Conservation (phyloP, 2,113 vertebrate species). For the Noturus placidus region DNA sequence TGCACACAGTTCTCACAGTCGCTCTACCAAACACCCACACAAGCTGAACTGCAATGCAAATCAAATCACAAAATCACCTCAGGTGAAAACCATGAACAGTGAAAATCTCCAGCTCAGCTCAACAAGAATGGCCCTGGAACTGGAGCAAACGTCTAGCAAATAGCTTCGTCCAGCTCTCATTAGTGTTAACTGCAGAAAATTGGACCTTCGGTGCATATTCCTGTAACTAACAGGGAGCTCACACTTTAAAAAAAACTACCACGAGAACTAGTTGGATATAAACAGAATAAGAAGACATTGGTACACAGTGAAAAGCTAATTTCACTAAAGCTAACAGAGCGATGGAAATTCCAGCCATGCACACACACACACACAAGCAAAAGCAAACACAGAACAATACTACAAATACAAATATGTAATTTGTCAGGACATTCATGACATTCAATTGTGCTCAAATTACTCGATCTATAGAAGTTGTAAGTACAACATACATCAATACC, state of each 20-base stretch:
- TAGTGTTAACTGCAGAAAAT: conserved; percentile 5
- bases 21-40: conserved; percentile 14
- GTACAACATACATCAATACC: background rate
- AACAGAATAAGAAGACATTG: conserved; percentile 1
- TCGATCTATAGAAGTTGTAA: background rate
- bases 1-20: background rate
- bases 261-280: background rate
- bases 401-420: background rate
- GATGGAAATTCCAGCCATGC: background rate
- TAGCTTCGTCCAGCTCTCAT: background rate
- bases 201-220: background rate
- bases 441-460: background rate
- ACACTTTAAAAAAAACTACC: background rate
- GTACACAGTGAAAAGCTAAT: background rate
- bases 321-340: background rate
- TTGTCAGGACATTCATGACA: background rate
- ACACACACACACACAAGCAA: background rate
- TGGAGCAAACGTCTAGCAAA: background rate
- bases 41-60: conserved; percentile 14
- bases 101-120: conserved; percentile 6
- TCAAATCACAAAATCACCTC: conserved; percentile 26
- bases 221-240: background rate
- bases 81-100: background rate
- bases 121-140: background rate
- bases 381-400: background rate